Conservation (phyloP, 1,140 invertebrate species). For the Drosophila quadrilineata region DNA sequence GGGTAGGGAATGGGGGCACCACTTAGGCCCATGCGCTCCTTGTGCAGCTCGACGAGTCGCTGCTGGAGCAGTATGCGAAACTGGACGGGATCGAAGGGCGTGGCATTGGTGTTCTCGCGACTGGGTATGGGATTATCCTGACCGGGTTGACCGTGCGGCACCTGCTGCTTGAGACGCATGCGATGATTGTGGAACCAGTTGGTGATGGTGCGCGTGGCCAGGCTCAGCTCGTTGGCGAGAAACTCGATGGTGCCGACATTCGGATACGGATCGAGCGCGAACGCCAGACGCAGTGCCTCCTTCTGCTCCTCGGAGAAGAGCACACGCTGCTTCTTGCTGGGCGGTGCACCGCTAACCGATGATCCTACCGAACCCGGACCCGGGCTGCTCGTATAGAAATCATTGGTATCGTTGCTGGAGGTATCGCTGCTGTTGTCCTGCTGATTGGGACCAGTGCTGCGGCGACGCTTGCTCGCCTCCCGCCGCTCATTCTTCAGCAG, state of each 20-base stretch:
- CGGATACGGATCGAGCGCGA: conserved; percentile 97
- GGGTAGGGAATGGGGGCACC: conserved; percentile 87
- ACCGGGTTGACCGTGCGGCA: conserved; percentile 87
- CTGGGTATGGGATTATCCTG: conserved; percentile 85
- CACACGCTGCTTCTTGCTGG: conserved; percentile 94
- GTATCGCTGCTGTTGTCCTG: conserved; percentile 93
- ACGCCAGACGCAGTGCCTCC: conserved; percentile 95
- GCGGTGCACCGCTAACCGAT: conserved; percentile 84
- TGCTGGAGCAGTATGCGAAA: conserved; percentile 94
- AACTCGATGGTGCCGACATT: conserved; percentile 97
- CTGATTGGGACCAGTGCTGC: conserved; percentile 88
- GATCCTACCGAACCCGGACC: conserved; percentile 84
- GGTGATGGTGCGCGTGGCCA: conserved; percentile 97
- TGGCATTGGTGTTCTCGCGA: conserved; percentile 85
- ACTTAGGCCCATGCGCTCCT: conserved; percentile 89
- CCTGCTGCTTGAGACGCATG: conserved; percentile 97
- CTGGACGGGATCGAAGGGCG: conserved; percentile 93
- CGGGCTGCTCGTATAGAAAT: conserved; percentile 92
- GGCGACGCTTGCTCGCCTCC: conserved; percentile 92
- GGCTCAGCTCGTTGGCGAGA: conserved; percentile 92
- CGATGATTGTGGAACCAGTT: conserved; percentile 99
- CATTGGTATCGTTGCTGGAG: conserved; percentile 93
- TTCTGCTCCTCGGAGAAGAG: conserved; percentile 99
- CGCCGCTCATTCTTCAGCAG: conserved; percentile 93
- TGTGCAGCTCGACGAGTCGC: conserved; percentile 91